Percentiles rank a stretch among this genome's conserved stretches.
These are phyloP conservation scores for Acanthosepion lycidas DNA, from an alignment of 2,888 invertebrate genomes.

Conservation along the genomic window DNA sequence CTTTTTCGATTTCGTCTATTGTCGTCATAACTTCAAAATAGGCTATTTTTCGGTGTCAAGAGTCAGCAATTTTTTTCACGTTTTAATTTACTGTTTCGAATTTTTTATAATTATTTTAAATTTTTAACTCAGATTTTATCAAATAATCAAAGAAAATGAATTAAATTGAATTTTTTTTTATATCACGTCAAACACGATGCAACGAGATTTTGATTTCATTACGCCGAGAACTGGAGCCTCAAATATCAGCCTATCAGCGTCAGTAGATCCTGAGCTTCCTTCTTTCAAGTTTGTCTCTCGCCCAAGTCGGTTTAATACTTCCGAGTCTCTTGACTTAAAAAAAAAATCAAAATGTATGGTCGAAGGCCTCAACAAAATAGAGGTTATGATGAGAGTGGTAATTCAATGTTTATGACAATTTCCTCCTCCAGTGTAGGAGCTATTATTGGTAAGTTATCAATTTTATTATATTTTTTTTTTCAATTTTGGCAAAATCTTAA, in stretches of 20 bases:
- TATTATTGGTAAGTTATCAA: not conserved
- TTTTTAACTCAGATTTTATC: not conserved
- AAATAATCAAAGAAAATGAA: not conserved
- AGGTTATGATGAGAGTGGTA: not conserved
- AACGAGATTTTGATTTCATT: not conserved
- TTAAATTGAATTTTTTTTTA: not conserved
- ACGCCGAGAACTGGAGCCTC: not conserved
- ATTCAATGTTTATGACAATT: slow-evolving; percentile 33
- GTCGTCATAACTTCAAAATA: not conserved
- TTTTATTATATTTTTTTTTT: not conserved
- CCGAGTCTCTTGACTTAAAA: not conserved
- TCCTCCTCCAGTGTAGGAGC: not conserved
- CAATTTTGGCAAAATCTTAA: not conserved
- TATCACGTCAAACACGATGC: not conserved
- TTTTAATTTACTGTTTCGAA: not conserved
- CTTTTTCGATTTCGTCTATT: not conserved
- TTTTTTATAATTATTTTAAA: not conserved
- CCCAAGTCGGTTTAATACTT: not conserved
- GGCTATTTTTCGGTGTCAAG: not conserved
- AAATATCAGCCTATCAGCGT: not conserved
- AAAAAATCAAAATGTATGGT: not conserved
- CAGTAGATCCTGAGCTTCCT: not conserved
- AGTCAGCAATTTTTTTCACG: not conserved
- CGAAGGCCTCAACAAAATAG: not conserved
- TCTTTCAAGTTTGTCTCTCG: not conserved